phyloP scores from a whole-genome alignment of 2,797 vertebrate species.

The Thamnophis elegans region DNA sequence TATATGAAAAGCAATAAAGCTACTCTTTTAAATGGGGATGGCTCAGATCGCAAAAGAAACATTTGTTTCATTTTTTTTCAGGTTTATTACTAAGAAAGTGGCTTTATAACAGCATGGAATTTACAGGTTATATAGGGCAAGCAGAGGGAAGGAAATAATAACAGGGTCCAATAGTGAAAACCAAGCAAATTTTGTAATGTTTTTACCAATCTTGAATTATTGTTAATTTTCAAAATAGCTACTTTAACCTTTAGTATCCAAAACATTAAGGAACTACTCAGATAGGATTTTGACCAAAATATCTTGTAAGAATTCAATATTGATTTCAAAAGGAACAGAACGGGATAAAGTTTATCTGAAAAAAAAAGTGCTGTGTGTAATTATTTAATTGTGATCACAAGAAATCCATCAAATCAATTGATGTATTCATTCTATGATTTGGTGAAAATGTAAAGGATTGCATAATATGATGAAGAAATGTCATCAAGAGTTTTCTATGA shows the following conservation, averaged over 20 bases:
- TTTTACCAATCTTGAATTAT: not conserved
- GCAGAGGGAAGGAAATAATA: not conserved
- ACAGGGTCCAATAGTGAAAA: not conserved
- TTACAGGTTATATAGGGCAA: not conserved
- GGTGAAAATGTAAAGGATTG: not conserved
- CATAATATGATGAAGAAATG: not conserved
- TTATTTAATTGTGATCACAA: not conserved
- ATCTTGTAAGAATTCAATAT: not conserved
- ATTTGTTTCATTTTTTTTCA: not conserved
- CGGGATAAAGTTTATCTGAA: not conserved
- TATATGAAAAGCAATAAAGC: constrained; percentile 20
- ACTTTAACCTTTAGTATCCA: not conserved
- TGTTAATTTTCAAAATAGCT: not conserved
- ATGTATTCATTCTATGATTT: not conserved
- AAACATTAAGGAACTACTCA: not conserved
- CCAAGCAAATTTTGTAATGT: not conserved
- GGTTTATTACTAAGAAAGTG: constrained; percentile 10
- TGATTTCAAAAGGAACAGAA: not conserved
- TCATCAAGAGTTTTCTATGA: not conserved
- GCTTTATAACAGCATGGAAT: not conserved
- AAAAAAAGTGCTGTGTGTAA: not conserved
- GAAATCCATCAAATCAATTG: not conserved
- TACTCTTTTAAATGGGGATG: not conserved
- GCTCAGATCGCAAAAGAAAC: not conserved
- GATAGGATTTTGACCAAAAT: not conserved